These are phyloP conservation scores for Amiota mariae DNA, from an alignment of 2,888 invertebrate genomes.

Conservation along the genomic window DNA sequence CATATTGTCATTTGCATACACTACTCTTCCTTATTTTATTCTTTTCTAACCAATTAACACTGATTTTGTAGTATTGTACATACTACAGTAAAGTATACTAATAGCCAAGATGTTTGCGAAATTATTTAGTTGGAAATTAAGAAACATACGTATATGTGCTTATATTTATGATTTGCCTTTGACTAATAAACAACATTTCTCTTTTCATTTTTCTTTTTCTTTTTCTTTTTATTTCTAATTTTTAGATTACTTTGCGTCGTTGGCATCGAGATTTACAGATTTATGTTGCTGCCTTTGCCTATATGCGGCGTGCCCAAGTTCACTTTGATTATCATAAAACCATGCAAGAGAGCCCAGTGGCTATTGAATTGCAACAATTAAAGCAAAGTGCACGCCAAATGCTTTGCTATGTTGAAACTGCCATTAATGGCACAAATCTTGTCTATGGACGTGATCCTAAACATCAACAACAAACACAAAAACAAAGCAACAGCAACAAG, in stretches of 20 bases:
- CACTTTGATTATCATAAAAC: conserved; percentile 52
- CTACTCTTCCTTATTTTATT: too few species aligned
- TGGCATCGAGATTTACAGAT: conserved; percentile 65
- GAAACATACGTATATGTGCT: too few species aligned
- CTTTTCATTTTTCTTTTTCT: not conserved
- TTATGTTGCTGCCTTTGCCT: conserved; percentile 65
- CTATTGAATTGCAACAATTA: conserved; percentile 51
- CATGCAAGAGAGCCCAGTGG: conserved; percentile 47
- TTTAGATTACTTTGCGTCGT: conserved; percentile 60
- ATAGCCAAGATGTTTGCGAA: not conserved
- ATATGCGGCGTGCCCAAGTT: conserved; percentile 58
- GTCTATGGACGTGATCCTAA: not conserved
- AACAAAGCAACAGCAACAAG: conserved; percentile 15
- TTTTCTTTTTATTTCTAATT: conserved; percentile 12
- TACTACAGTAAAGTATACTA: too few species aligned
- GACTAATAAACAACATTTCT: conserved; percentile 19
- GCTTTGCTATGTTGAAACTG: conserved; percentile 64
- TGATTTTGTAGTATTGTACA: too few species aligned
- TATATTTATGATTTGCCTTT: conserved; percentile 43
- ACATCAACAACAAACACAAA: conserved; percentile 27
- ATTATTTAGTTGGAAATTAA: conserved; percentile 1
- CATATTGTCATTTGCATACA: too few species aligned
- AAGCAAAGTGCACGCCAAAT: conserved; percentile 54
- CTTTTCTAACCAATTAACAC: too few species aligned
- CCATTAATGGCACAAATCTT: conserved; percentile 57